Base-by-base conservation (phyloP, 2,797 vertebrate species). In the Clarias platycephalus region DNA sequence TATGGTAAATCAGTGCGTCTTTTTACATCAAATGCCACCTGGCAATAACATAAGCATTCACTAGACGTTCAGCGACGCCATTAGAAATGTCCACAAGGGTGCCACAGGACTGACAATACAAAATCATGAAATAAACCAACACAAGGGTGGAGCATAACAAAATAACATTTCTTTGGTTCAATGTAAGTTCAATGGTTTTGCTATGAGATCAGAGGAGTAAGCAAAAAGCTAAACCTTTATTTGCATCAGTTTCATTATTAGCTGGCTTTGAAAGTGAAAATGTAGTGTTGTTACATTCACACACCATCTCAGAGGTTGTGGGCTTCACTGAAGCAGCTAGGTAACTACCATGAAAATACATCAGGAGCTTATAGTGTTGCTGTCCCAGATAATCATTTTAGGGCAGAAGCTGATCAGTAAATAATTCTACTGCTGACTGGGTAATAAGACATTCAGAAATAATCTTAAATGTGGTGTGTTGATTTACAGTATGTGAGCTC, bases 251-350 rank as follows among this genome's bases (percentile, higher is more conserved):
- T 60, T 31, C 28, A 34, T 60, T 77, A 57, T 60, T 60, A 24
- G 44, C n/a, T 20, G 68, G 68, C 12, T 44, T 49, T 72, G 37
- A 44, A 71, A 71, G 40, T 71, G 68, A 71, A 71, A 40, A 71
- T 70, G 37, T 37, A 44, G 68, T 49, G 1, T 49, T n/a, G n/a
- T 49, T 44, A n/a, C 12, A 72, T 55, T 49, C 49, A 74, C n/a
- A 57, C 72, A 5, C 55, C 26, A 57, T 53, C 40, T 44, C 24
- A 1, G 5, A 49, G 70, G n/a, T 49, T 49, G 24, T 74, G 71
- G 44, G 44, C 26, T 49, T 49, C 24, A 55, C 15, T 18, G 13
- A 18, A 18, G 71, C 22, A 34, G 3, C 68, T 13, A 71, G 4
- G 9, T 22, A 72, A 26, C 13, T 3, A 26, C 4, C 26, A 7